These are phyloP conservation scores for Deladenus siricidicola DNA, from an alignment of 2,888 invertebrate species.

Conservation along the genomic window DNA sequence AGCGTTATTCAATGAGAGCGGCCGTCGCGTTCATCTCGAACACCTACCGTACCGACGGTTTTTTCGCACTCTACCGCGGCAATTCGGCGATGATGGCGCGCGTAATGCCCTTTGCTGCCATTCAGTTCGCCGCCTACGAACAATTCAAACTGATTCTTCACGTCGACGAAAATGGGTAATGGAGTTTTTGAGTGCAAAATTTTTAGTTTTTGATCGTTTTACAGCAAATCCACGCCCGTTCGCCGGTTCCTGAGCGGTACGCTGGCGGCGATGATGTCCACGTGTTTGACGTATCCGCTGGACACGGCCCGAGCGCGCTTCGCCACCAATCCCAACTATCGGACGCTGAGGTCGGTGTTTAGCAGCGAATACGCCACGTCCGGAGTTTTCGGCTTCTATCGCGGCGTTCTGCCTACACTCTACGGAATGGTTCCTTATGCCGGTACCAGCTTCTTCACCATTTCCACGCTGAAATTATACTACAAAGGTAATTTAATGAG, in stretches of 20 bases:
- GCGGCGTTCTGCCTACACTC: neutral
- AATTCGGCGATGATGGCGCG: neutral
- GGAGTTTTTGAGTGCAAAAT: neutral
- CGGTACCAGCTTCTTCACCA: neutral
- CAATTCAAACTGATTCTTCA: neutral
- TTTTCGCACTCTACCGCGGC: neutral
- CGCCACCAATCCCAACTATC: neutral
- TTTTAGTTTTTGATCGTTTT: neutral
- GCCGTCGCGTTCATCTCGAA: neutral
- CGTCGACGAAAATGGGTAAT: neutral
- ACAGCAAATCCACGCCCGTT: neutral
- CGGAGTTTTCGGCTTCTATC: neutral
- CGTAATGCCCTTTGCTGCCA: neutral
- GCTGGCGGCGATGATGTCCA: neutral
- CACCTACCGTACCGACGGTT: neutral
- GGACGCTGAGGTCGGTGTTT: neutral
- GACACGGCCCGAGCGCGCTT: neutral
- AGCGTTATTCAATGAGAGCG: neutral
- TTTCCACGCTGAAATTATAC: neutral
- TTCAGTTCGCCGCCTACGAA: neutral
- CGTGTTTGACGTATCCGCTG: neutral
- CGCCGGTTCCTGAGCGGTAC: neutral
- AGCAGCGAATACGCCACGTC: neutral
- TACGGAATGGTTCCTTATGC: neutral
- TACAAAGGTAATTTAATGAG: neutral